Evolutionary conservation across 2,113 vertebrate species (phyloP).

Genomic region (Elephas maximus): DNA sequence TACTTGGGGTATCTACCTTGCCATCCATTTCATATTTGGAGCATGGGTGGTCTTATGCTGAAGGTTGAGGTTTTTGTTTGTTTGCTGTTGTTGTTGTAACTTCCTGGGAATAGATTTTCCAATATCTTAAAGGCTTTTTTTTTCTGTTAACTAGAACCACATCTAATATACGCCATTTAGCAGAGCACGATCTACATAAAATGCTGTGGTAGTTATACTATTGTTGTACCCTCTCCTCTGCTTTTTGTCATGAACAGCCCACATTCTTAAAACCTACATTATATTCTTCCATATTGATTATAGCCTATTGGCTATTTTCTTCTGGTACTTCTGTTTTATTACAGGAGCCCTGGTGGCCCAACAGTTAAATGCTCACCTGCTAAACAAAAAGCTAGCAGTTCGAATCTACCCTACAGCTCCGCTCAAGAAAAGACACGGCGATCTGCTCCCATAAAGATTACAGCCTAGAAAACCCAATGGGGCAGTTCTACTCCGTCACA

Average conservation of each 20-base stretch:
- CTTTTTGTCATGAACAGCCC: not conserved
- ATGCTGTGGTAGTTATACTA: not conserved
- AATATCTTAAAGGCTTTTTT: not conserved
- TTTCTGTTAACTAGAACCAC: not conserved
- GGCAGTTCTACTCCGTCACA: too few relatives aligned
- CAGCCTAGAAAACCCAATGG: too few relatives aligned
- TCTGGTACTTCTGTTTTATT: not conserved
- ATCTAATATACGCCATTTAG: not conserved
- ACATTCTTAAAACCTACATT: not conserved
- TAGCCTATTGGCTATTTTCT: not conserved
- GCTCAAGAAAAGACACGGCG: too few relatives aligned
- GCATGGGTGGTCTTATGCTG: not conserved
- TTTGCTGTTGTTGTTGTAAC: not conserved
- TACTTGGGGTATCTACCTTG: not conserved
- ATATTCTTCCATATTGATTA: not conserved
- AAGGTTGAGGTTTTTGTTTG: not conserved
- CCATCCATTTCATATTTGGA: not conserved
- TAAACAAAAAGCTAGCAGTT: too few relatives aligned
- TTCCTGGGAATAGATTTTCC: not conserved
- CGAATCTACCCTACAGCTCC: too few relatives aligned
- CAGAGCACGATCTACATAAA: not conserved
- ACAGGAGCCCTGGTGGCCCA: too few relatives aligned
- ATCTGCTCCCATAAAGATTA: too few relatives aligned
- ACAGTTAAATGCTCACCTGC: too few relatives aligned
- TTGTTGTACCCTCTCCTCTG: not conserved